Percentiles rank a stretch among this genome's conserved stretches.
Conservation (phyloP, 2,113 vertebrate genomes). For the Crotalus tigris region DNA sequence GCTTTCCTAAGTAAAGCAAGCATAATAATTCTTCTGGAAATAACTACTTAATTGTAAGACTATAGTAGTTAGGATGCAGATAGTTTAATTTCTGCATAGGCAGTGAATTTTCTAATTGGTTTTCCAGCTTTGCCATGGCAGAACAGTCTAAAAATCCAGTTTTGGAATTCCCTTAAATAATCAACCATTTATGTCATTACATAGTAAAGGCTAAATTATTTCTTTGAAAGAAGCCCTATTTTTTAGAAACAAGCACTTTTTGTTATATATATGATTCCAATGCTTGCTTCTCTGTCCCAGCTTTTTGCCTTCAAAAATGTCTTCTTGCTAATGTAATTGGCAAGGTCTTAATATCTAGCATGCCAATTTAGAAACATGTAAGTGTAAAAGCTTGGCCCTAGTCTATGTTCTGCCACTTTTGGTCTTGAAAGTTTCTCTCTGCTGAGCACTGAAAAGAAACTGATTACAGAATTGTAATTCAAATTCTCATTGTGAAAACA, state of each 20-base stretch:
- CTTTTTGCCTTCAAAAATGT: background rate
- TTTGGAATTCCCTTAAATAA: background rate
- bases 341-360: background rate
- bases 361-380: background rate
- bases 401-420: background rate
- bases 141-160: background rate
- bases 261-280: background rate
- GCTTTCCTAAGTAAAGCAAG: background rate
- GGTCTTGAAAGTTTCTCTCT: background rate
- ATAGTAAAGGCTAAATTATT: background rate
- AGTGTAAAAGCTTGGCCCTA: background rate
- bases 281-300: background rate
- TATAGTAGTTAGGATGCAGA: fast-evolving
- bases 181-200: background rate
- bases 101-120: background rate
- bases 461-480: background rate
- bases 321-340: background rate
- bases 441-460: background rate
- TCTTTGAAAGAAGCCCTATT: background rate
- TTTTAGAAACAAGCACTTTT: background rate
- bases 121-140: background rate
- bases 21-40: background rate
- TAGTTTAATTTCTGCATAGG: background rate
- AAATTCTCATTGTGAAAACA: background rate
- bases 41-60: background rate